Base-by-base conservation (phyloP, 2,888 invertebrate genomes). In the Noctua fimbriata region DNA sequence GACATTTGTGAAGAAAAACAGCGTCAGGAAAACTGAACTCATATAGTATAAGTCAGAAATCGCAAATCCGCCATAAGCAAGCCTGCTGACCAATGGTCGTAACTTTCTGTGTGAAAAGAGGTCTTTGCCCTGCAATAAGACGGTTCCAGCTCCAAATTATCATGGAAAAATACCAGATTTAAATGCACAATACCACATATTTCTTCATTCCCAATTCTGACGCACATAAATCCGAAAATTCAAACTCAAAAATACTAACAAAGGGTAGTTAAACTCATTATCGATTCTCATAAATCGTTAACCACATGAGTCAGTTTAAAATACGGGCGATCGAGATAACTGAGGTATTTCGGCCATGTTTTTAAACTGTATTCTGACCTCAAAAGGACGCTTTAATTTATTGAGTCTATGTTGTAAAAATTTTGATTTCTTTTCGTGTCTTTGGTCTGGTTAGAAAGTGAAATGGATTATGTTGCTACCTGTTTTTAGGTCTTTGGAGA, bases 311-410 rank as follows among this genome's bases (percentile, higher is more conserved):
- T 83, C 82, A 85, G 71, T 44, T 41, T 24, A 74, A 83, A 81
- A 74, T 83, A 76, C 83, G 72, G 69, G 76, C 72, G 65, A 85
- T 82, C 82, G 21, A 69, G 83, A 82, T 85, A 83, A 70, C 72
- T n/a, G 21, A n/a, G 58, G 76, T 32, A 85, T 83, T 76, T 66
- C 58, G 65, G 52, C 44, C 60, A 58, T 24, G 69, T 36, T 79
- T 82, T 83, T 77, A 67, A 79, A 82, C 82, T 73, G 82, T 84
- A 69, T 52, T 60, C 16, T 79, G 81, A 71, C 81, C 81, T 71
- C 79, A 71, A 84, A 81, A 84, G 65, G 65, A 52, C 4, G 41
- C 1, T 41, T 83, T 36, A 60, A 83, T 81, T 81, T 55, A 77
- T 52, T 28, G 10, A 10, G 60, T 47, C 49, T 66, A 73, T 16